phyloP scores from a whole-genome alignment of 2,113 vertebrate genomes.

The Chroicocephalus ridibundus region DNA sequence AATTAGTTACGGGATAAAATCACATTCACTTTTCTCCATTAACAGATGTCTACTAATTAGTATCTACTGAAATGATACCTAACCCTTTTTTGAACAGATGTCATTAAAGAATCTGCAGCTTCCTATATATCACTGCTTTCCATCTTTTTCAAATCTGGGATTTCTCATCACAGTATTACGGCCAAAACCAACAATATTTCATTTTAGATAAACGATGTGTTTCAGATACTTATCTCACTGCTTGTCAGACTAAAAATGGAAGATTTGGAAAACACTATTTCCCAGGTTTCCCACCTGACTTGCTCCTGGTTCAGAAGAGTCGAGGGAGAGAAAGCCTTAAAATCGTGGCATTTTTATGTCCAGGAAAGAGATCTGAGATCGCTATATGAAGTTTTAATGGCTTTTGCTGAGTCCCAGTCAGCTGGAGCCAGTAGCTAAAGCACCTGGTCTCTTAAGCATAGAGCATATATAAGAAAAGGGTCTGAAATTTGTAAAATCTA shows the following conservation, averaged over 20 bases:
- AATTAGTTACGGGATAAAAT: not conserved
- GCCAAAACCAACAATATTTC: slow-evolving; percentile 11
- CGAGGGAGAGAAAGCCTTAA: slow-evolving; percentile 26
- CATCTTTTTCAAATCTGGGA: slow-evolving; percentile 16
- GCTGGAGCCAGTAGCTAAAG: not conserved
- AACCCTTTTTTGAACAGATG: not conserved
- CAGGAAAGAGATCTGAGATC: not conserved
- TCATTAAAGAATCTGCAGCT: not conserved
- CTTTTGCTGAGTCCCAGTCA: not conserved
- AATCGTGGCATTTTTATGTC: slow-evolving; percentile 32
- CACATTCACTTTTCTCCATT: not conserved
- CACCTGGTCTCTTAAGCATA: not conserved
- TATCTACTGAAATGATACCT: not conserved
- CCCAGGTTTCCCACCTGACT: slow-evolving; percentile 13
- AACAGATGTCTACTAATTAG: not conserved
- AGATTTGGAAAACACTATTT: slow-evolving; percentile 27
- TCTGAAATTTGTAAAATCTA: not conserved
- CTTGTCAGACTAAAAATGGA: slow-evolving; percentile 33
- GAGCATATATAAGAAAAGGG: not conserved
- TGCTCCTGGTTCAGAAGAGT: not conserved
- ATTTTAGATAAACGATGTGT: slow-evolving; percentile 10
- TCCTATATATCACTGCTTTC: not conserved
- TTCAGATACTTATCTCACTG: slow-evolving; percentile 21
- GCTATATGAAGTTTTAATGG: slow-evolving; percentile 2
- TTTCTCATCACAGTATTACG: not conserved